phyloP scores from a whole-genome alignment of 1,140 invertebrate species.

The Matsumurasca onukii region DNA sequence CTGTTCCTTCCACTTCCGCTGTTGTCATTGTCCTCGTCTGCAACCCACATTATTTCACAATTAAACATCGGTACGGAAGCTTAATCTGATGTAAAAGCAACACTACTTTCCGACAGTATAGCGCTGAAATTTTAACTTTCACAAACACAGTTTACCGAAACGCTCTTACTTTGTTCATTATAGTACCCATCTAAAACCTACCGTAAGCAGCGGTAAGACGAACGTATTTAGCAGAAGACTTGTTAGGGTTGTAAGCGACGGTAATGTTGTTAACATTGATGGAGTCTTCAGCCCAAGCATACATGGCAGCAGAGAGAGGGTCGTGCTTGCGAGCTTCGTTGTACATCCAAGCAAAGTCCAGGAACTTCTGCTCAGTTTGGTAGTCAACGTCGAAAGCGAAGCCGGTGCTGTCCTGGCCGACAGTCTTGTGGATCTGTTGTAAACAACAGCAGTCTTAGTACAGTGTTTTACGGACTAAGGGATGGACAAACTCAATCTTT shows the following conservation, averaged over 20 bases:
- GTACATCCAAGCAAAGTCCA: conserved; percentile 42
- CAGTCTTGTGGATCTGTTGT: conserved; percentile 28
- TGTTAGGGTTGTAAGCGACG: conserved; percentile 38
- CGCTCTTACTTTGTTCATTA: too few species aligned
- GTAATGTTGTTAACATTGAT: conserved; percentile 36
- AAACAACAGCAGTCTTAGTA: not conserved
- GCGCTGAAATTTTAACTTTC: not conserved
- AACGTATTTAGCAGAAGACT: conserved; percentile 40
- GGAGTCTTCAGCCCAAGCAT: conserved; percentile 28
- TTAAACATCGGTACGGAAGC: too few species aligned
- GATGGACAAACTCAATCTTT: not conserved
- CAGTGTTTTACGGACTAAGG: not conserved
- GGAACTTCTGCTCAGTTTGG: conserved; percentile 48
- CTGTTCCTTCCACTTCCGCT: too few species aligned
- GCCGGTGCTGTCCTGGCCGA: conserved; percentile 46
- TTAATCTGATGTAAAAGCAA: too few species aligned
- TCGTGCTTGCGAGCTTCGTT: conserved; percentile 40
- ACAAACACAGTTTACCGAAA: not conserved
- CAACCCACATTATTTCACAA: too few species aligned
- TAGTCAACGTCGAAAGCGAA: conserved; percentile 52
- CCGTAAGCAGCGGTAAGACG: conserved; percentile 36
- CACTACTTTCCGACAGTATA: not conserved
- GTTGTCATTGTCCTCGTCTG: conserved; percentile 20
- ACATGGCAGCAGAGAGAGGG: conserved; percentile 39
- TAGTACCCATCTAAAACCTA: not conserved